Conservation (phyloP, 2,113 vertebrate genomes). For the Istiophorus platypterus region DNA sequence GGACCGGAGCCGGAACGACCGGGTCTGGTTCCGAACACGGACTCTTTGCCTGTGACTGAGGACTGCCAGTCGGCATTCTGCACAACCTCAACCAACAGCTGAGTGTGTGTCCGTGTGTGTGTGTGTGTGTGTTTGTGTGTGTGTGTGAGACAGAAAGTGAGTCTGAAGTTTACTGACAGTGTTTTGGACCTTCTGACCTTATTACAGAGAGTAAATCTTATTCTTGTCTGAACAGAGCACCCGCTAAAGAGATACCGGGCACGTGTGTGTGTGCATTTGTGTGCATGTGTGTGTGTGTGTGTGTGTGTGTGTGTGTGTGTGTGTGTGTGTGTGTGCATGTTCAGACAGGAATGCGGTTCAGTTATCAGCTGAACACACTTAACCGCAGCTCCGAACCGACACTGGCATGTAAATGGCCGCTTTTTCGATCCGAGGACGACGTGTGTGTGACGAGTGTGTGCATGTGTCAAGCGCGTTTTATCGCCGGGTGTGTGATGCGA, state of each 20-base stretch:
- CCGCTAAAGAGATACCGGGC: slow-evolving; percentile 14
- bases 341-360: slow-evolving; percentile 52
- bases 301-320: slow-evolving; percentile 31
- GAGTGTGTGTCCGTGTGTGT: slow-evolving; percentile 22
- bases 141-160: slow-evolving; percentile 8
- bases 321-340: slow-evolving; percentile 1
- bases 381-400: slow-evolving; percentile 45
- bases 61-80: slow-evolving; percentile 8
- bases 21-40: neutral
- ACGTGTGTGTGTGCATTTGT: slow-evolving; percentile 14
- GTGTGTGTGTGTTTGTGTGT: slow-evolving; percentile 11
- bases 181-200: slow-evolving; percentile 59
- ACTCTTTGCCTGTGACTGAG: neutral
- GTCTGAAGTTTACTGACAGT: slow-evolving; percentile 35
- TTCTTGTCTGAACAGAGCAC: slow-evolving; percentile 43
- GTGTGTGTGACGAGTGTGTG: slow-evolving; percentile 44
- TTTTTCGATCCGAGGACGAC: slow-evolving; percentile 18
- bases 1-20: neutral
- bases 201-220: slow-evolving; percentile 47
- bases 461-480: slow-evolving; percentile 44
- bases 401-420: slow-evolving; percentile 74
- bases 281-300: slow-evolving; percentile 11
- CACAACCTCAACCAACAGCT: slow-evolving; percentile 40
- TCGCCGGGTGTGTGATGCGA: slow-evolving; percentile 36
- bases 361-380: slow-evolving; percentile 72